Evolutionary conservation across 2,888 invertebrate genomes (phyloP), one percentile per base, ranked within the genome.

Genomic region (Agrochola lychnidis): DNA sequence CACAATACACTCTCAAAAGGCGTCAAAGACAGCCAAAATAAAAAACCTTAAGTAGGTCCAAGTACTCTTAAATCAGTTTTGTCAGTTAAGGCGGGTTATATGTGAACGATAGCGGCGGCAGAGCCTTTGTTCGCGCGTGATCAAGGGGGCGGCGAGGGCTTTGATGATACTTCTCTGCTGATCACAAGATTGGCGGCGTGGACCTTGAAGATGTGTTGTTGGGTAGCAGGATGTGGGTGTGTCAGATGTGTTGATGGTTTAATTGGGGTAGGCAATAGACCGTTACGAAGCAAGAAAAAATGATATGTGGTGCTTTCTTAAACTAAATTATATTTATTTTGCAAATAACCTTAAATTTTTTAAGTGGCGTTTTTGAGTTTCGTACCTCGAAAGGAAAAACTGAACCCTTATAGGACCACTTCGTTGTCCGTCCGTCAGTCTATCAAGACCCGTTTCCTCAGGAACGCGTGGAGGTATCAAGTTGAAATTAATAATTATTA

Each of bases 91-190:
- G 53, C 61, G 45, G 66, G 84, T 79, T 77, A 76, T 82, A 76
- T 69, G 57, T 48, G 56, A 51, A 36, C 51, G 89, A 88, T 87
- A 83, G 82, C 82, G 81, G 80, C 88, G 83, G 86, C 81, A 70
- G 70, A 73, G 85, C 70, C 89, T 89, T 89, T 89, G 90, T 81
- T 67, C 84, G 88, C 89, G 85, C 89, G 89, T 90, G 89, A 83
- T 88, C 85, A 82, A 90, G 89, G 40, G 79, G 53, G 70, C 42
- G 80, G 79, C 81, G 82, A 84, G 84, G 57, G 84, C 51, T 62
- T 82, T 30, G 25, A 82, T 81, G n/a, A 22, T 68, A 57, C 72
- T 80, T 75, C 62, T 67, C 42, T 69, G 59, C 64, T 82, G 85
- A 82, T 80, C 77, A 71, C 79, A 40, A 80, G 82, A 82, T 80